Base-by-base conservation (phyloP, 2,797 vertebrate species). In the Jordanella pulchra region DNA sequence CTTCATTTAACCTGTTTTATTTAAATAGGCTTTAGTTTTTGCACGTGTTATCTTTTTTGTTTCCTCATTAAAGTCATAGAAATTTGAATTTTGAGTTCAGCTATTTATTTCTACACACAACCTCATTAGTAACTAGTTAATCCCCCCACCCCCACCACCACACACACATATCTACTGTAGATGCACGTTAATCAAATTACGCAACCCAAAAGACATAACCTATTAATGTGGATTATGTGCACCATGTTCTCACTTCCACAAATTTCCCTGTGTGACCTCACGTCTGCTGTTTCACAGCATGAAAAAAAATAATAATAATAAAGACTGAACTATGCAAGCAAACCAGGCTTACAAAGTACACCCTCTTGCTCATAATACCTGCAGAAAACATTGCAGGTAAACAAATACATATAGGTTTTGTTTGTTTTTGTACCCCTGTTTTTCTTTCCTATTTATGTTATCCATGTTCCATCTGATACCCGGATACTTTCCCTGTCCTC, bases 381-480 rank as follows among this genome's bases (percentile, higher is more conserved):
- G 27, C 74, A 71, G 69, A 72, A 84, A 82, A 89, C 77, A 85
- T 85, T 61, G 71, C 83, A 73, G 83, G 81, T 84, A 89, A 91
- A 91, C 80, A 89, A 87, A 89, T 85, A 80, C 79, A 84, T 83
- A 85, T 75, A 79, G 75, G 83, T 83, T 87, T 80, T 89, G 78
- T 79, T 83, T 87, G 77, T 87, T 84, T 83, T 82, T 53, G 67
- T 85, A 77, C 79, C 74, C 73, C 54, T 50, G 61, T 77, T 76
- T 73, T 69, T 60, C 39, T 47, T 39, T 72, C 35, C 30, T 85
- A 85, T 86, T 85, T 85, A 82, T 89, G 82, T 76, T 84, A 79
- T 84, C 85, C 80, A 84, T 78, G 81, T 75, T 72, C 65, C 61
- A 71, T 79, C 75, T 54, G 9, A 72, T 71, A 68, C 76, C 72